phyloP scores from a whole-genome alignment of 2,888 invertebrate species.

The Scotopteryx bipunctaria region DNA sequence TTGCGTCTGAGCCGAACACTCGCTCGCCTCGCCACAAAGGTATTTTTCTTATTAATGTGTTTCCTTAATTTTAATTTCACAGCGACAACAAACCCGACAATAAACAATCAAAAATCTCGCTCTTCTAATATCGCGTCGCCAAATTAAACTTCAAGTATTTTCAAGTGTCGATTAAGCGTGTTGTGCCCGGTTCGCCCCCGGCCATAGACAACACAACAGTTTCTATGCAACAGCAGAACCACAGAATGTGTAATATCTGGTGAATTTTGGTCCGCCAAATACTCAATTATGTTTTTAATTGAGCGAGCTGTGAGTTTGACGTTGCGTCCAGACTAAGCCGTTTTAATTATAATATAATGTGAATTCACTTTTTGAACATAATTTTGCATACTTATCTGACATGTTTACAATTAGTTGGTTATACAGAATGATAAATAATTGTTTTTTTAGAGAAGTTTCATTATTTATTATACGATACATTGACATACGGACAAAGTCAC shows the following conservation, averaged over 20 bases:
- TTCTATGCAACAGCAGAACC: not conserved
- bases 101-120: not conserved
- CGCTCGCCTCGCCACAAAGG: too few species aligned
- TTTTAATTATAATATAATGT: constrained; percentile 12
- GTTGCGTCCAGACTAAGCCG: constrained; percentile 17
- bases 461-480: not conserved
- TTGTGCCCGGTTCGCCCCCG: constrained; percentile 32
- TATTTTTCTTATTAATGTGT: not conserved
- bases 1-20: too few species aligned
- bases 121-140: not conserved
- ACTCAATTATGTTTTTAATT: constrained; percentile 77
- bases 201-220: constrained; percentile 2
- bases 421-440: not conserved
- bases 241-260: not conserved
- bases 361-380: not conserved
- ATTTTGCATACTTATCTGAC: not conserved
- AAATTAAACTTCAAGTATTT: constrained; percentile 38
- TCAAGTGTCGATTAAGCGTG: constrained; percentile 42
- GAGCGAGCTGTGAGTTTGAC: constrained; percentile 67
- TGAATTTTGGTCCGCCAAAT: constrained; percentile 46
- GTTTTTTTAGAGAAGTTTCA: not conserved
- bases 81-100: not conserved
- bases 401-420: not conserved
- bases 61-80: not conserved
- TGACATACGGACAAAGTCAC: too few species aligned